These are phyloP conservation scores for Sepioteuthis lessoniana DNA, from an alignment of 2,888 invertebrate species.

Conservation along the genomic window DNA sequence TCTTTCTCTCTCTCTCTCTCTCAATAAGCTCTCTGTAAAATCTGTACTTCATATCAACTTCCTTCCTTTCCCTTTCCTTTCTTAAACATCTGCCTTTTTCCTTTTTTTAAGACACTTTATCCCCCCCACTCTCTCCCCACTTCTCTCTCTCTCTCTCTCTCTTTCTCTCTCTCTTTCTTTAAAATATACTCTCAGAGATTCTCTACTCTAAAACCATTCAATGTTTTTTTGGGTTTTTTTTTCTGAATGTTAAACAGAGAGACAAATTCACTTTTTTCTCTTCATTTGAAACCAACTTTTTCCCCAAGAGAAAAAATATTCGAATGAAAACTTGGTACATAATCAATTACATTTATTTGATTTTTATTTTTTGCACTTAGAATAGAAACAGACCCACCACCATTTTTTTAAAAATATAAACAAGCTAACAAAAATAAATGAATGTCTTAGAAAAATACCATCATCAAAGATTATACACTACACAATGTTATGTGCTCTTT, in stretches of 20 bases:
- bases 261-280: not conserved
- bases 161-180: not conserved
- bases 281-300: not conserved
- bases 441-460: not conserved
- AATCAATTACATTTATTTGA: not conserved
- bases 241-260: not conserved
- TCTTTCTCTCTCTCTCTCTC: not conserved
- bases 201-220: not conserved
- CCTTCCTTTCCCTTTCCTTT: no score
- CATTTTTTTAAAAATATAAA: no score
- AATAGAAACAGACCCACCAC: not conserved
- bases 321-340: not conserved
- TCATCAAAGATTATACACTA: not conserved
- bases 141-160: not conserved
- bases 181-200: not conserved
- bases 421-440: not conserved
- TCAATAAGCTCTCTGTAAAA: no score
- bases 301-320: not conserved
- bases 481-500: not conserved
- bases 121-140: not conserved
- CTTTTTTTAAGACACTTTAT: not conserved
- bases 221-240: not conserved
- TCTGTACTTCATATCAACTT: not conserved
- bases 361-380: not conserved
- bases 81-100: not conserved